phyloP scores from a whole-genome alignment of 2,113 vertebrate genomes.

The Ptychochromis oligacanthus region DNA sequence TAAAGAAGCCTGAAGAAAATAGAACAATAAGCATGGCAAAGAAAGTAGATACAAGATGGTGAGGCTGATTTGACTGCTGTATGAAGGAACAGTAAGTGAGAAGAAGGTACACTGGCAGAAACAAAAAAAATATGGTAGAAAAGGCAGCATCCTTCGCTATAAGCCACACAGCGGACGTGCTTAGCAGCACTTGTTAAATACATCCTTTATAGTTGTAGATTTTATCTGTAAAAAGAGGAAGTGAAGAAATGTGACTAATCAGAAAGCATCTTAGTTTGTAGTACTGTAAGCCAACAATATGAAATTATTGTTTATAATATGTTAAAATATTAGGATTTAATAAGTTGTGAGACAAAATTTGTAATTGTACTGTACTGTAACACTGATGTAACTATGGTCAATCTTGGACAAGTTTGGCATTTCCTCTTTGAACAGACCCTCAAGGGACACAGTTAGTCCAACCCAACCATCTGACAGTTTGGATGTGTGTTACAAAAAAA shows the following conservation, averaged over 20 bases:
- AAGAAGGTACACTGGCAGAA: background rate
- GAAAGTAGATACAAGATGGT: background rate
- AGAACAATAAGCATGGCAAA: background rate
- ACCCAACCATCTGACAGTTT: constrained; percentile 2
- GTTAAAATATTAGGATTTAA: background rate
- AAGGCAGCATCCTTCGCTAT: background rate
- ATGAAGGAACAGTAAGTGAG: background rate
- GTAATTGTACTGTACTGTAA: background rate
- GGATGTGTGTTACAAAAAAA: background rate
- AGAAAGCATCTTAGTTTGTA: background rate
- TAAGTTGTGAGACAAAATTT: background rate
- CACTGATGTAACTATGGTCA: background rate
- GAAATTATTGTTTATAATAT: background rate
- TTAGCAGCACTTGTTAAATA: background rate
- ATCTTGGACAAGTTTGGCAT: constrained; percentile 36
- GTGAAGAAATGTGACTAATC: background rate
- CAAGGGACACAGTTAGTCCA: constrained; percentile 2
- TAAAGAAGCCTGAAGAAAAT: background rate
- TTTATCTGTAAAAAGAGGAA: background rate
- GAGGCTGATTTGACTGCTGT: background rate
- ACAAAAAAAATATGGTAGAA: background rate
- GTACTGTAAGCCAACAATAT: background rate
- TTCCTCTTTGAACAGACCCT: constrained; percentile 43
- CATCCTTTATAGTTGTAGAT: background rate
- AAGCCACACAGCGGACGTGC: background rate